Conservation (phyloP, 1,140 invertebrate genomes). For the Anoplophora glabripennis region DNA sequence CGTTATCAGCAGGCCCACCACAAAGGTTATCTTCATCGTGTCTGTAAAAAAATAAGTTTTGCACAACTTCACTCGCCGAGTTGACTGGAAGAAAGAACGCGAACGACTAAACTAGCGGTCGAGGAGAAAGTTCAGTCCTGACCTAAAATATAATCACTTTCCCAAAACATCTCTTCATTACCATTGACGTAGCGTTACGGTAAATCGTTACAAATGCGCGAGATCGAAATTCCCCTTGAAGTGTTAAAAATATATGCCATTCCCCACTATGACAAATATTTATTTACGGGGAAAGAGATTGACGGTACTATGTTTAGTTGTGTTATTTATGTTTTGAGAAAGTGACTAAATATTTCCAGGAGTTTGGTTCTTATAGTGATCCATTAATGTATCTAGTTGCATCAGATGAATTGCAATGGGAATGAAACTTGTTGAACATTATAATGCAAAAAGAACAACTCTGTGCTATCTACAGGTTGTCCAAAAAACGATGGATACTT, state of each 20-base stretch:
- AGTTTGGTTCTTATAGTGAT: too few relatives aligned
- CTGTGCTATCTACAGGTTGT: too few relatives aligned
- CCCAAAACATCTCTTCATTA: constrained; percentile 17
- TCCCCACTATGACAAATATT: neutral
- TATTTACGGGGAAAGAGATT: too few relatives aligned
- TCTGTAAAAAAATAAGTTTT: constrained; percentile 5
- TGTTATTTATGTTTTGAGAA: too few relatives aligned
- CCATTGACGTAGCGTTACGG: constrained; percentile 5
- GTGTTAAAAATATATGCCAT: neutral
- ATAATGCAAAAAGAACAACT: too few relatives aligned
- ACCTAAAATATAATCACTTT: constrained; percentile 24
- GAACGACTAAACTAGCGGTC: neutral
- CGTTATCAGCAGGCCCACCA: constrained; percentile 1
- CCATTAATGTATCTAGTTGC: too few relatives aligned
- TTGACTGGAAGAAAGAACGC: neutral
- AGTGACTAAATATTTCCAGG: too few relatives aligned
- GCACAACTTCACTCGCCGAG: neutral
- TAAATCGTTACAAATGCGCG: neutral
- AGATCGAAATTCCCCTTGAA: neutral
- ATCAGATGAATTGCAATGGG: too few relatives aligned
- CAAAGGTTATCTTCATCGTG: constrained; percentile 18
- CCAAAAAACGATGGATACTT: too few relatives aligned
- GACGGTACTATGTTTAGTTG: too few relatives aligned
- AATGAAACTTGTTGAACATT: too few relatives aligned
- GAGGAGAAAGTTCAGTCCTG: constrained; percentile 13